phyloP scores from a whole-genome alignment of 2,888 invertebrate species.

The Clitarchus hookeri region DNA sequence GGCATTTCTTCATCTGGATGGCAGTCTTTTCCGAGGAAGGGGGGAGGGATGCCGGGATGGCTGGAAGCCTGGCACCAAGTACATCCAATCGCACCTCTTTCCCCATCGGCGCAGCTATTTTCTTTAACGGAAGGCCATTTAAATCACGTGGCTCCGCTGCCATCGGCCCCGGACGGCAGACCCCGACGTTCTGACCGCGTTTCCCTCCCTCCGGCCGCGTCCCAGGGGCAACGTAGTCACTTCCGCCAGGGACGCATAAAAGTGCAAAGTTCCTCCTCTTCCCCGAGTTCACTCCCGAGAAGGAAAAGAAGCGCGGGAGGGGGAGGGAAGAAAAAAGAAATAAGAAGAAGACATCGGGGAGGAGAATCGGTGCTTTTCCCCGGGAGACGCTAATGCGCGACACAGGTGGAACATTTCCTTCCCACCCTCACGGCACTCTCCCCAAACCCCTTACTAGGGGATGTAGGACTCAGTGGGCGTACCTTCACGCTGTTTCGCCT shows the following conservation, averaged over 20 bases:
- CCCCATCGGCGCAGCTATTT: neutral
- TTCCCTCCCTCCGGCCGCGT: neutral
- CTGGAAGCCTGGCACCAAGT: neutral
- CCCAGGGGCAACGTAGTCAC: neutral
- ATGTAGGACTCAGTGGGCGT: too few relatives aligned
- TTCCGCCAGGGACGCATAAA: conserved; percentile 1
- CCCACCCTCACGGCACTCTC: neutral
- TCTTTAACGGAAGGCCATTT: neutral
- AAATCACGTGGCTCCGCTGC: neutral
- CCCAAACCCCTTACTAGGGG: too few relatives aligned
- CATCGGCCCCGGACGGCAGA: neutral
- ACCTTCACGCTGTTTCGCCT: too few relatives aligned
- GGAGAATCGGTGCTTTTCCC: neutral
- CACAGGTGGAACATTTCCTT: neutral
- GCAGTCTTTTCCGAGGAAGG: too few relatives aligned
- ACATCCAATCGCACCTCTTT: neutral
- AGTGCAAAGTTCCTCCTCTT: conserved; percentile 9
- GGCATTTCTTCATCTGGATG: too few relatives aligned
- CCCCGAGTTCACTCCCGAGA: neutral
- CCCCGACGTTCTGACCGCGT: neutral
- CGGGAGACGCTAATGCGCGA: neutral
- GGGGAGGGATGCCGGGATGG: neutral
- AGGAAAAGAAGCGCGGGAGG: neutral
- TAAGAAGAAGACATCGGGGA: neutral
- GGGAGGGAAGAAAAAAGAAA: neutral